Evolutionary conservation across 2,797 vertebrate genomes (phyloP).

Genomic region (Sparus aurata): DNA sequence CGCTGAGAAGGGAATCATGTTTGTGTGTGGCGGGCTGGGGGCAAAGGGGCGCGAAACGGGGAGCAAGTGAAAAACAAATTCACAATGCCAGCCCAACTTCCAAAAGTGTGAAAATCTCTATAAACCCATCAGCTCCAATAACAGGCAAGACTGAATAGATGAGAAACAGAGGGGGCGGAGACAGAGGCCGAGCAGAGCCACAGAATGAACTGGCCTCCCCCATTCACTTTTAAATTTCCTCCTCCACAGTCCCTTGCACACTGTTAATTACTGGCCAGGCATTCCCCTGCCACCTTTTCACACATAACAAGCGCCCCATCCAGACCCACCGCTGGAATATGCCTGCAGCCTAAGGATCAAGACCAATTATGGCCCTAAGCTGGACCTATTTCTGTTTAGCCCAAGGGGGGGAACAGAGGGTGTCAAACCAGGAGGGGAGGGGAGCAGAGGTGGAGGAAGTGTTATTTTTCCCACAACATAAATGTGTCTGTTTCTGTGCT

Average conservation of each 20-base stretch:
- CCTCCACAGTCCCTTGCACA: slow-evolving; percentile 96
- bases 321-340: slow-evolving; percentile 84
- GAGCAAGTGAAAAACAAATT: slow-evolving; percentile 79
- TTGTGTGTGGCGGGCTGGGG: slow-evolving; percentile 71
- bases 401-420: slow-evolving; percentile 71
- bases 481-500: slow-evolving; percentile 73
- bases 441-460: slow-evolving; percentile 76
- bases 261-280: slow-evolving; percentile 94
- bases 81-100: slow-evolving; percentile 87
- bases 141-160: slow-evolving; percentile 93
- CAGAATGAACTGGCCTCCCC: slow-evolving; percentile 94
- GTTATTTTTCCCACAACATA: slow-evolving; percentile 83
- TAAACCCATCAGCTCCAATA: slow-evolving; percentile 99
- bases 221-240: slow-evolving; percentile 98
- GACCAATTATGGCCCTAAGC: slow-evolving; percentile 87
- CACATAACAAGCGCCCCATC: slow-evolving; percentile 82
- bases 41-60: slow-evolving; percentile 66
- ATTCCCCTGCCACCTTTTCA: slow-evolving; percentile 92
- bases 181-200: slow-evolving; percentile 79
- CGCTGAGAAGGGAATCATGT: slow-evolving; percentile 35
- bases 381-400: slow-evolving; percentile 87
- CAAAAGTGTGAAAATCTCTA: slow-evolving; percentile 97
- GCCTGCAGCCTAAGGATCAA: slow-evolving; percentile 85
- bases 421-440: slow-evolving; percentile 75
- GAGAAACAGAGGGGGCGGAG: slow-evolving; percentile 86